Base-by-base conservation (phyloP, 2,797 vertebrate species). In the Eulemur coronatus region DNA sequence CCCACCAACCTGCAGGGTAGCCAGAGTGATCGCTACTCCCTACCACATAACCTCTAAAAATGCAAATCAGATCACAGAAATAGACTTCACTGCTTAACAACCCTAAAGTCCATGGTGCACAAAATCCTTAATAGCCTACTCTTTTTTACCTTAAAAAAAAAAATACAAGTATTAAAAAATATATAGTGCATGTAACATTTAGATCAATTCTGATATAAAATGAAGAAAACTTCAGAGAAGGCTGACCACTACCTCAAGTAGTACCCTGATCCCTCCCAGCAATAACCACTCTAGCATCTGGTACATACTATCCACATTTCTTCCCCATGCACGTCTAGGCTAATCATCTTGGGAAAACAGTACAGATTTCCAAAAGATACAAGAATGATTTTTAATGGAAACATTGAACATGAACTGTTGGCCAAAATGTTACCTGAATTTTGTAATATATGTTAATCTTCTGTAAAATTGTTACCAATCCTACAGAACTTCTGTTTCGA, bases 311-410 rank as follows among this genome's bases (percentile, higher is more conserved):
- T 41, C 38, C 38, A 41, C 38, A 41, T 41, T 41, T 41, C 38
- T 41, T 41, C 38, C 38, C 35, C 30, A 8, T 50, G 75, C 82
- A 41, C 73, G 73, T 70, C 18, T 7, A 91, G 10, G 15, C 69
- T 50, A n/a, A 28, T 76, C 92, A n/a, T 89, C 24, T 75, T 52
- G 30, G 70, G 35, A 43, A 85, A 81, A 59, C 50, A 52, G 55
- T 41, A 1, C 11, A 91, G 75, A 38, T 93, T 80, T 94, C 72
- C 30, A 55, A 82, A 94, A 76, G 50, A 82, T 79, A 48, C 0
- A 73, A 52, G 24, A 90, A 80, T 78, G 70, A 59, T 28, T 85
- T 84, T 93, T 89, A 50, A 63, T 93, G 52, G 91, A 78, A 94
- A 61, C 30, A 30, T 12, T 82, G 30, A 95, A 48, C 41, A 70